A percentile compares a stretch with the other conserved stretches of the same genome.
Conservation (phyloP, 2,888 invertebrate species). For the Rhingia campestris region DNA sequence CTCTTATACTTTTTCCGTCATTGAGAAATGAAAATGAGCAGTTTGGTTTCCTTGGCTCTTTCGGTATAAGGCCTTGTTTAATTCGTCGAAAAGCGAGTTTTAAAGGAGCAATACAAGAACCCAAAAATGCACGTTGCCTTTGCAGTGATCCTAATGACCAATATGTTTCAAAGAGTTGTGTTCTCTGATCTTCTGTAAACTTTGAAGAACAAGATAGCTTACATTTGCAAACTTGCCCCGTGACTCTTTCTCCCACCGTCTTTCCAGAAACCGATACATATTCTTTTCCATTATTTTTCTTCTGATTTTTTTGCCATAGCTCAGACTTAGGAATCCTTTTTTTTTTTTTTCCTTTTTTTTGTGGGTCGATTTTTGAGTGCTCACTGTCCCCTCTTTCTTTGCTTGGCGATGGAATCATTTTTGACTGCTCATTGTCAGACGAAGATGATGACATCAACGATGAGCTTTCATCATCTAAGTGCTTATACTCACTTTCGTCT, state of each 20-base stretch:
- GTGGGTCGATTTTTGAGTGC: no score
- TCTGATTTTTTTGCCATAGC: not conserved
- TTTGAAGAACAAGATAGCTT: not conserved
- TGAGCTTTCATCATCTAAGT: not conserved
- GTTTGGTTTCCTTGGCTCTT: not conserved
- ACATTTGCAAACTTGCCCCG: not conserved
- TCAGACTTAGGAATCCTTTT: not conserved
- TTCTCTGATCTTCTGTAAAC: not conserved
- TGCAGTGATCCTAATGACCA: not conserved
- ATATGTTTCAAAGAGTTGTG: slow-evolving; percentile 2
- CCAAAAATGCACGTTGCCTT: not conserved
- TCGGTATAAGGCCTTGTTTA: slow-evolving; percentile 1
- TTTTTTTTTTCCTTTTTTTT: not conserved
- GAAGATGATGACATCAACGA: not conserved
- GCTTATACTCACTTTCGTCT: slow-evolving; percentile 1
- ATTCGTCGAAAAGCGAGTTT: slow-evolving; percentile 1
- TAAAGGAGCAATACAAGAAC: slow-evolving; percentile 2
- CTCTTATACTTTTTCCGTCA: slow-evolving; percentile 4
- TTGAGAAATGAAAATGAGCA: slow-evolving; percentile 1
- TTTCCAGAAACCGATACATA: not conserved
- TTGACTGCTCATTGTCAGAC: not conserved
- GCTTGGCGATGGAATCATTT: not conserved
- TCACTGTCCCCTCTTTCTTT: no score
- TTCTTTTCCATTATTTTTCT: not conserved
- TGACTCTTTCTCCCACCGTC: not conserved